phyloP scores from a whole-genome alignment of 1,140 invertebrate genomes.

The Drosophila bipectinata region DNA sequence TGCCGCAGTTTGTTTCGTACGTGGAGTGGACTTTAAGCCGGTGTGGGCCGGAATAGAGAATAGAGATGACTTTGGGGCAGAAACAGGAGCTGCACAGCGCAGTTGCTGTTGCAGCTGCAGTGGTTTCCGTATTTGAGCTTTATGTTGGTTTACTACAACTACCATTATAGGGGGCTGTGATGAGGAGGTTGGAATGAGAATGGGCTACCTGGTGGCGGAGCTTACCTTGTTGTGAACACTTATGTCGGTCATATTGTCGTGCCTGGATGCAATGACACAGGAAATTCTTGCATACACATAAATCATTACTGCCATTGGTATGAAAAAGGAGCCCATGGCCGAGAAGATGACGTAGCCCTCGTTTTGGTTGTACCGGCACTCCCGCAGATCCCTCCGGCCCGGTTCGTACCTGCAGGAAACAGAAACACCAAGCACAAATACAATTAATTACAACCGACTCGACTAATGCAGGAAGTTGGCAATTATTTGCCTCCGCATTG shows the following conservation, averaged over 20 bases:
- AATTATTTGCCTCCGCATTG: constrained; percentile 23
- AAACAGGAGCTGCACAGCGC: constrained; percentile 1
- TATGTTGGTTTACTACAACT: constrained; percentile 11
- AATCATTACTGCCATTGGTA: constrained; percentile 95
- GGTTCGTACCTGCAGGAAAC: constrained; percentile 87
- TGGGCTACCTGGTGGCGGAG: background rate
- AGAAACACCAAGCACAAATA: constrained; percentile 25
- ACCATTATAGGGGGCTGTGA: background rate
- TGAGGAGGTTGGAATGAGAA: background rate
- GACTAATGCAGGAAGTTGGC: constrained; percentile 39
- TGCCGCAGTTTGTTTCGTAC: constrained; percentile 35
- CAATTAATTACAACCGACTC: constrained; percentile 29
- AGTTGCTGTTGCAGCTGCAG: constrained; percentile 5
- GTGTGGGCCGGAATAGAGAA: constrained; percentile 6
- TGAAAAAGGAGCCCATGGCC: constrained; percentile 95
- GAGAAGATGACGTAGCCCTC: constrained; percentile 93
- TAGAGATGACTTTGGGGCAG: constrained; percentile 31
- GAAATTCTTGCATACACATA: constrained; percentile 96
- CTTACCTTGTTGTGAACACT: constrained; percentile 83
- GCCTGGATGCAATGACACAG: constrained; percentile 90
- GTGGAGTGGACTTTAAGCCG: constrained; percentile 35
- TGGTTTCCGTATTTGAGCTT: constrained; percentile 39
- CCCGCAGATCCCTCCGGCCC: constrained; percentile 85
- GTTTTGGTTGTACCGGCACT: constrained; percentile 91
- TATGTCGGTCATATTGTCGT: constrained; percentile 85